A percentile compares a stretch with the other conserved stretches of the same genome.
phyloP scores from a whole-genome alignment of 2,888 invertebrate genomes.

The Electrophaes corylata region DNA sequence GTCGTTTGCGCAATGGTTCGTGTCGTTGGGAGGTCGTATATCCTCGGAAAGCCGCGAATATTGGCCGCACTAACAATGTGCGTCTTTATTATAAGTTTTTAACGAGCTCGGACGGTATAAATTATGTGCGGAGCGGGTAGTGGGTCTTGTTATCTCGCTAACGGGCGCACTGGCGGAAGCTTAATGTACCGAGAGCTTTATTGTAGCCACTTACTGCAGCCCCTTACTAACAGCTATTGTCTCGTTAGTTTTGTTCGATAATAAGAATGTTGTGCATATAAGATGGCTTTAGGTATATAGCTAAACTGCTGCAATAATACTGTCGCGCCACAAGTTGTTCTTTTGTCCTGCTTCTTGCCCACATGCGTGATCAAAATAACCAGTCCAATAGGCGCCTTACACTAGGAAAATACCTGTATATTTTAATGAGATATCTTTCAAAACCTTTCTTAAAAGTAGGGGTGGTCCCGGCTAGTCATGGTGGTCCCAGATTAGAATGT shows the following conservation, averaged over 20 bases:
- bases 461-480: too few species aligned
- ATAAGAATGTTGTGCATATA: conserved; percentile 18
- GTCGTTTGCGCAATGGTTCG: conserved; percentile 64
- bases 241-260: conserved; percentile 43
- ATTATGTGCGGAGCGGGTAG: conserved; percentile 81
- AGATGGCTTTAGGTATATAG: not conserved
- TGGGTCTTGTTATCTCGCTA: conserved; percentile 83
- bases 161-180: conserved; percentile 80
- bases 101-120: conserved; percentile 84
- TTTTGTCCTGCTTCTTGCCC: too few species aligned
- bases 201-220: conserved; percentile 78
- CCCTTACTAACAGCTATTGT: conserved; percentile 51
- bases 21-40: conserved; percentile 77
- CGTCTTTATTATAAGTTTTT: conserved; percentile 85
- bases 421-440: too few species aligned
- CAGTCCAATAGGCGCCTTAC: too few species aligned
- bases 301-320: too few species aligned
- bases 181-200: conserved; percentile 83
- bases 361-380: too few species aligned
- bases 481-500: too few species aligned
- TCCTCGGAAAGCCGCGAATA: conserved; percentile 77
- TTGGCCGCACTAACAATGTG: conserved; percentile 83
- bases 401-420: too few species aligned
- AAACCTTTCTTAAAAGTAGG: too few species aligned
- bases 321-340: too few species aligned